These are phyloP conservation scores for Zaprionus lachaisei DNA, from an alignment of 1,140 invertebrate genomes.

Conservation along the genomic window DNA sequence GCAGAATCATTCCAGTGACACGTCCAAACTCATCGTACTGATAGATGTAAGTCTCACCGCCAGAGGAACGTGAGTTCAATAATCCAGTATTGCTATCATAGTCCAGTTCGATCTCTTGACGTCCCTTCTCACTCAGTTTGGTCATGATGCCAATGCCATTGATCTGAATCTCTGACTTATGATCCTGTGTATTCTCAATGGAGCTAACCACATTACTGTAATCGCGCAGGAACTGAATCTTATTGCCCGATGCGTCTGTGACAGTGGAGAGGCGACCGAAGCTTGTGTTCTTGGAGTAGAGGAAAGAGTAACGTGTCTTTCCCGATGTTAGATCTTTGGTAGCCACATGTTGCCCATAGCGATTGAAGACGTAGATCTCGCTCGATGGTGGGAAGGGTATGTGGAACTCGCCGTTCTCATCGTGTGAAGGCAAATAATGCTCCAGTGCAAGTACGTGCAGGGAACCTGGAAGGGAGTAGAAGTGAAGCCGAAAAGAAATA, in stretches of 20 bases:
- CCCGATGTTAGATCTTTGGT: conserved; percentile 97
- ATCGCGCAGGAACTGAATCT: conserved; percentile 95
- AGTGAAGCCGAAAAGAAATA: too few relatives aligned
- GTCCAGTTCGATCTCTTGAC: conserved; percentile 92
- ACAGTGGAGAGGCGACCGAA: conserved; percentile 97
- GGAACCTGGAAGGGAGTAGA: conserved; percentile 85
- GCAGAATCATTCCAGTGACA: conserved; percentile 92
- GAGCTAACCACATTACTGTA: conserved; percentile 95
- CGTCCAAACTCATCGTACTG: conserved; percentile 95
- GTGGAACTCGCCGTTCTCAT: conserved; percentile 96
- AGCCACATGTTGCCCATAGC: conserved; percentile 96
- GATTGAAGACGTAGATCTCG: conserved; percentile 97
- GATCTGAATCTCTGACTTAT: conserved; percentile 95
- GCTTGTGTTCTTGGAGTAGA: conserved; percentile 98
- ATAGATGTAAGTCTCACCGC: conserved; percentile 94
- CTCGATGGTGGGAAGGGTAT: conserved; percentile 95
- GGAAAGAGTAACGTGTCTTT: conserved; percentile 96
- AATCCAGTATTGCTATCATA: conserved; percentile 93
- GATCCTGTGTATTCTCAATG: conserved; percentile 97
- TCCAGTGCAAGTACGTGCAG: conserved; percentile 95
- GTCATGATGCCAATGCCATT: conserved; percentile 94
- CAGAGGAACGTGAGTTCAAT: conserved; percentile 91
- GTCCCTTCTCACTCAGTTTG: conserved; percentile 92
- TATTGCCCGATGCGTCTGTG: conserved; percentile 96
- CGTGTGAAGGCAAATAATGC: conserved; percentile 94